phyloP scores from a whole-genome alignment of 2,113 vertebrate species.

The Machaerirhynchus nigripectus region DNA sequence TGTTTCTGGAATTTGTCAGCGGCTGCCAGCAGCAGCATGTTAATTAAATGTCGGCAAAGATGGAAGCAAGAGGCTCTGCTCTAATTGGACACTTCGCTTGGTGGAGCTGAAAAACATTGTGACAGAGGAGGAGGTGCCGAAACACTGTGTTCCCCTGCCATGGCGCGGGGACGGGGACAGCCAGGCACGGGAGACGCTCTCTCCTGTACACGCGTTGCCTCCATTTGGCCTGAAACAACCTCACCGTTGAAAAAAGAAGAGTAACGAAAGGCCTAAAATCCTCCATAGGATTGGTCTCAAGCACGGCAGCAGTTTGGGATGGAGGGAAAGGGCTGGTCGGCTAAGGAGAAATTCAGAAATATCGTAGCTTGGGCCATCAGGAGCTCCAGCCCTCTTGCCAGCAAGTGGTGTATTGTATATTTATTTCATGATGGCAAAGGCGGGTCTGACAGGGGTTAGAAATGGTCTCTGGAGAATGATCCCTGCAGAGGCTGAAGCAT shows the following conservation, averaged over 20 bases:
- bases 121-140: slow-evolving; percentile 73
- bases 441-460: neutral
- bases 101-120: slow-evolving; percentile 77
- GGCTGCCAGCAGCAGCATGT: slow-evolving; percentile 77
- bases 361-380: neutral
- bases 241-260: neutral
- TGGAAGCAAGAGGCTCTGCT: slow-evolving; percentile 76
- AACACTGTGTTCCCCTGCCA: slow-evolving; percentile 16
- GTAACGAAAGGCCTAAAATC: neutral
- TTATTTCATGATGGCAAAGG: neutral
- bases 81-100: slow-evolving; percentile 81
- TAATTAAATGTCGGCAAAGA: slow-evolving; percentile 81
- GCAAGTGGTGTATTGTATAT: neutral
- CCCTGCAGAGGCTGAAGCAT: neutral
- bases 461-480: neutral
- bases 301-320: fast-evolving
- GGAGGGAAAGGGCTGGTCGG: neutral
- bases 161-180: neutral
- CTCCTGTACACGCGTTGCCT: neutral
- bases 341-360: neutral
- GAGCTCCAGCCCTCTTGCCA: neutral
- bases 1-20: slow-evolving; percentile 79
- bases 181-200: neutral
- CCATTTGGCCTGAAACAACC: slow-evolving; percentile 26
- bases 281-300: neutral